These are phyloP conservation scores for Toxotes jaculatrix DNA, from an alignment of 2,113 vertebrate species.

Conservation along the genomic window DNA sequence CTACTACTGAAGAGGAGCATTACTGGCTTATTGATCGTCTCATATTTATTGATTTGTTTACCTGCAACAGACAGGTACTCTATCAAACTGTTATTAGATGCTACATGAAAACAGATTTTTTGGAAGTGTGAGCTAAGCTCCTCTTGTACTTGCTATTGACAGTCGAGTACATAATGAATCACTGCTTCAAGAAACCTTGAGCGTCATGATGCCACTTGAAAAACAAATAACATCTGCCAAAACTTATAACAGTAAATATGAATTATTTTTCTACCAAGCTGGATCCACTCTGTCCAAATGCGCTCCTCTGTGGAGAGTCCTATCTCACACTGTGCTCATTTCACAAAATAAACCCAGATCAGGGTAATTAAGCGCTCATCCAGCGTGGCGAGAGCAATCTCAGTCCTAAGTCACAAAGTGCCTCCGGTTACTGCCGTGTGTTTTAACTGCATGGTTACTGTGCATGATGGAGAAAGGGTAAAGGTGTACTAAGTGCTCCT, in stretches of 20 bases:
- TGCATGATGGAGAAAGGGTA: slow-evolving; percentile 43
- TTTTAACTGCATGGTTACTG: slow-evolving; percentile 26
- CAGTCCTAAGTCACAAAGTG: slow-evolving; percentile 4
- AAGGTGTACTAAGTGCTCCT: slow-evolving; percentile 22
- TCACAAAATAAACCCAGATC: slow-evolving; percentile 36
- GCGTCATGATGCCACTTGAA: slow-evolving; percentile 24
- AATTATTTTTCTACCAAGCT: not conserved
- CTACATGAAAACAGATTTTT: slow-evolving; percentile 63
- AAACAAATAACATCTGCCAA: slow-evolving; percentile 64
- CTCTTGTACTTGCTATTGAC: slow-evolving; percentile 48
- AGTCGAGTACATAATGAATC: slow-evolving; percentile 52
- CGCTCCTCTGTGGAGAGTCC: slow-evolving; percentile 18
- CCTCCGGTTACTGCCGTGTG: slow-evolving; percentile 10
- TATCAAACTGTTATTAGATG: slow-evolving; percentile 66
- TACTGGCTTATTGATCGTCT: slow-evolving; percentile 48
- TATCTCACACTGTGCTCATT: slow-evolving; percentile 34
- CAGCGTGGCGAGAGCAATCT: not conserved
- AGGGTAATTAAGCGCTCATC: slow-evolving; percentile 50
- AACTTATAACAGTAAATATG: slow-evolving; percentile 19
- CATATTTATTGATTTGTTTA: slow-evolving; percentile 69
- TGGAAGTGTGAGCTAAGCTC: slow-evolving; percentile 59
- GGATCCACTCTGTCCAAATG: not conserved
- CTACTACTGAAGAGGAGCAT: slow-evolving; percentile 3
- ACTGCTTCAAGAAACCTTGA: slow-evolving; percentile 39
- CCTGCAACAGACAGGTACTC: slow-evolving; percentile 53